A percentile compares a stretch with the other conserved stretches of the same genome.
phyloP scores from a whole-genome alignment of 1,140 invertebrate species.

The Hycleus cichorii region DNA sequence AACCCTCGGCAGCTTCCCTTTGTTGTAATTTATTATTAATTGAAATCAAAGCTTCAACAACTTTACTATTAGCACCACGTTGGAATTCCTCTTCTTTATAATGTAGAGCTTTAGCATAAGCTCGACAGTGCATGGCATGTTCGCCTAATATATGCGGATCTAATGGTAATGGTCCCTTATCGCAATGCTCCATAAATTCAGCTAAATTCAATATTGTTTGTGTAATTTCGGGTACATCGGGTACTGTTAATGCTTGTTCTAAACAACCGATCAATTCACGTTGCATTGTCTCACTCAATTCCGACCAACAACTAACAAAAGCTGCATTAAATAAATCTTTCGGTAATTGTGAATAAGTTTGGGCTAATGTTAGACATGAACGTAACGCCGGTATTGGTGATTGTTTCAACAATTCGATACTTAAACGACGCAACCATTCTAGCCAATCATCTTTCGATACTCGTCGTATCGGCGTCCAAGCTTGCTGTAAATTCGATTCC shows the following conservation, averaged over 20 bases:
- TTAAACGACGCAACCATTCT: constrained; percentile 88
- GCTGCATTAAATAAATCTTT: constrained; percentile 97
- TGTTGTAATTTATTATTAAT: constrained; percentile 99
- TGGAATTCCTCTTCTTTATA: constrained; percentile 98
- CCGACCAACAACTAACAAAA: constrained; percentile 98
- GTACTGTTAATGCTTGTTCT: constrained; percentile 82
- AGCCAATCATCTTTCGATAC: constrained; percentile 98
- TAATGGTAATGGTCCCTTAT: constrained; percentile 89
- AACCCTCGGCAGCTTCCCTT: constrained; percentile 90
- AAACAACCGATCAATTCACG: constrained; percentile 81
- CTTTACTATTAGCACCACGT: constrained; percentile 50
- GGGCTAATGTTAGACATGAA: constrained; percentile 86
- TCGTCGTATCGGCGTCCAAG: constrained; percentile 81
- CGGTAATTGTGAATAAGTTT: constrained; percentile 88
- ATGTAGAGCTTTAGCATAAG: constrained; percentile 92
- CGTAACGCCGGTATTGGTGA: constrained; percentile 89
- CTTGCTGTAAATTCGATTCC: constrained; percentile 74
- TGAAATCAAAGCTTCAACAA: constrained; percentile 89
- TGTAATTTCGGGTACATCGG: constrained; percentile 93
- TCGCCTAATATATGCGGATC: constrained; percentile 75
- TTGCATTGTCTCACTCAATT: constrained; percentile 75
- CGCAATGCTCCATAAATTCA: constrained; percentile 99
- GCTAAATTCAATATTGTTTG: constrained; percentile 96
- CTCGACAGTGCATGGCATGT: constrained; percentile 72
- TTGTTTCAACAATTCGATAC: constrained; percentile 90